A percentile compares a stretch with the other conserved stretches of the same genome.
These are phyloP conservation scores for Chloebia gouldiae DNA, from an alignment of 2,113 vertebrate species.

Conservation along the genomic window DNA sequence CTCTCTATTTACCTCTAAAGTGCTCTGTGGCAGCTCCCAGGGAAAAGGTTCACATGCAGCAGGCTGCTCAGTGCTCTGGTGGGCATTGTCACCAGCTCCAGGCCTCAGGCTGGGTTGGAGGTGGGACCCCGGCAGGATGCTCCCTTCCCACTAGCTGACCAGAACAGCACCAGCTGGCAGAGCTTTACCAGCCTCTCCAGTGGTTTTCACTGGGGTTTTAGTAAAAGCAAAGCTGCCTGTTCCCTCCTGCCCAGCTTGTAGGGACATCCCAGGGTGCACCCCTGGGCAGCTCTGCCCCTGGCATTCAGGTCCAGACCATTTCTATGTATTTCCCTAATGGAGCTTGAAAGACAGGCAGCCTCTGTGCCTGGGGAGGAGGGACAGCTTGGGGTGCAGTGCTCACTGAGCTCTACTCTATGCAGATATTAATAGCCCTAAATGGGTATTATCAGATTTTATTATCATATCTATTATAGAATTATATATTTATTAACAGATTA, in stretches of 20 bases:
- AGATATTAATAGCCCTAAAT: not conserved
- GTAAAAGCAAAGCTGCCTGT: not conserved
- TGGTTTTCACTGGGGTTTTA: not conserved
- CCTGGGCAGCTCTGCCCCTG: not conserved
- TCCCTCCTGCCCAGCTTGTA: not conserved
- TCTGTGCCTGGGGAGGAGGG: not conserved
- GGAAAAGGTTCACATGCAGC: not conserved
- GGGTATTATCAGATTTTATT: not conserved
- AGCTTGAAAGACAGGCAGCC: not conserved
- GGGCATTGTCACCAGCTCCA: not conserved
- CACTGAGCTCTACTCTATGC: not conserved
- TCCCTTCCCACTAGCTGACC: not conserved
- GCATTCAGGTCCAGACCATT: not conserved
- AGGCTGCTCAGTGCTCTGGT: not conserved
- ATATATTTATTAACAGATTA: not conserved
- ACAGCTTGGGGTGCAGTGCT: not conserved
- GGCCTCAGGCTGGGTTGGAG: not conserved
- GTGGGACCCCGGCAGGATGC: not conserved
- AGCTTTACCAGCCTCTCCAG: not conserved
- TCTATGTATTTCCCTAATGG: accelerated
- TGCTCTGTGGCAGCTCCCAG: not conserved
- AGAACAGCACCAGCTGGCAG: not conserved
- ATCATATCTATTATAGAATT: not conserved
- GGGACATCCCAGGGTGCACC: not conserved
- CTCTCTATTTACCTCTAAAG: not conserved